These are phyloP conservation scores for Conopomorpha cramerella DNA, from an alignment of 1,140 invertebrate genomes.

Conservation along the genomic window DNA sequence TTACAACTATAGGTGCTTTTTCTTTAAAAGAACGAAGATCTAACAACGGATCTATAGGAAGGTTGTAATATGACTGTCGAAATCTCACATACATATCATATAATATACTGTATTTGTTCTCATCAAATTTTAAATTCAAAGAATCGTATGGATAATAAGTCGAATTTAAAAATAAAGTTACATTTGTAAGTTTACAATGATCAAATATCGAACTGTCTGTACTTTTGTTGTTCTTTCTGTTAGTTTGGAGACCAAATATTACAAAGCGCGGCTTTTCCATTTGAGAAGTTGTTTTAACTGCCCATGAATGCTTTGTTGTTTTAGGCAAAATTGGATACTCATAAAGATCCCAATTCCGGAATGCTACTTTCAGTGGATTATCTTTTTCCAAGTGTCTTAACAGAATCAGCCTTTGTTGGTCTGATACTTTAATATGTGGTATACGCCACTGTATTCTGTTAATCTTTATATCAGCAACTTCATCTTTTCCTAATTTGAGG, in stretches of 20 bases:
- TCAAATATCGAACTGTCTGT: conserved; percentile 5
- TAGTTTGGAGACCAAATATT: conserved; percentile 5
- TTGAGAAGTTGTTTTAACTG: conserved; percentile 18
- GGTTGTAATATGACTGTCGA: conserved; percentile 7
- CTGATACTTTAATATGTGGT: conserved; percentile 13
- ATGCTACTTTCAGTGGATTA: conserved; percentile 16
- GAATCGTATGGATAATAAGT: conserved; percentile 7
- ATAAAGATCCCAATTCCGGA: conserved; percentile 30
- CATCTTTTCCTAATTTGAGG: conserved; percentile 1
- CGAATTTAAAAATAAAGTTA: conserved; percentile 6
- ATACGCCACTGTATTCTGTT: conserved; percentile 9
- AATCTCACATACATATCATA: conserved; percentile 9
- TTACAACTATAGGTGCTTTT: conserved; percentile 6
- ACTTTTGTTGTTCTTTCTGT: conserved; percentile 4
- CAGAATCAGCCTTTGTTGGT: conserved; percentile 9
- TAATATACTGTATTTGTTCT: conserved; percentile 8
- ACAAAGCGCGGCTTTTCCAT: conserved; percentile 20
- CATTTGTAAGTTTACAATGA: conserved; percentile 6
- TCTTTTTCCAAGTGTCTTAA: conserved; percentile 14
- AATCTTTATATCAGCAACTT: conserved; percentile 3
- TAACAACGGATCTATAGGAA: conserved; percentile 3
- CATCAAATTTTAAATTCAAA: conserved; percentile 5
- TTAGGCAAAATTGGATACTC: conserved; percentile 25
- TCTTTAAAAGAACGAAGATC: conserved; percentile 1
- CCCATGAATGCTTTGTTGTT: conserved; percentile 17